Evolutionary conservation across 2,113 vertebrate genomes (phyloP).

Genomic region (Siphamia tubifer): DNA sequence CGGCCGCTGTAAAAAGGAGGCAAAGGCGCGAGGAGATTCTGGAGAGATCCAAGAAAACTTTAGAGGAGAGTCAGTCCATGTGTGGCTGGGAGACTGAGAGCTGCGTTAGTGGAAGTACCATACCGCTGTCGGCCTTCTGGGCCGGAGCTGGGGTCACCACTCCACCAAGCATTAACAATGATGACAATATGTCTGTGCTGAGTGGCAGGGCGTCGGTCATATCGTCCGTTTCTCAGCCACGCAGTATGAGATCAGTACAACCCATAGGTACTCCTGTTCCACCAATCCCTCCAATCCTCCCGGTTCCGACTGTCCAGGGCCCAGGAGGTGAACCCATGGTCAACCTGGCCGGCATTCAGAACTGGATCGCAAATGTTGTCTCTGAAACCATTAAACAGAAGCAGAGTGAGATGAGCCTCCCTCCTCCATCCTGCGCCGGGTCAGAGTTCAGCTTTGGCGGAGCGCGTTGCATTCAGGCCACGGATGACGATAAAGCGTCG

Average conservation of each 20-base stretch:
- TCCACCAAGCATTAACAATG: conserved; percentile 60
- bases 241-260: conserved; percentile 51
- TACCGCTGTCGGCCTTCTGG: conserved; percentile 90
- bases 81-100: conserved; percentile 88
- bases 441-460: conserved; percentile 72
- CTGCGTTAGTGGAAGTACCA: conserved; percentile 78
- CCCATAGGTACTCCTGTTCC: background rate
- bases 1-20: conserved; percentile 80
- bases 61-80: conserved; percentile 93
- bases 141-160: conserved; percentile 57
- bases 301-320: conserved; percentile 75
- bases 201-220: conserved; percentile 81
- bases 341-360: conserved; percentile 90
- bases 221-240: conserved; percentile 76
- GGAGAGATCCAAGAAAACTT: conserved; percentile 85
- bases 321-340: conserved; percentile 86
- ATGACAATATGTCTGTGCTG: conserved; percentile 85
- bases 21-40: conserved; percentile 90
- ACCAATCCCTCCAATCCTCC: conserved; percentile 48
- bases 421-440: conserved; percentile 69
- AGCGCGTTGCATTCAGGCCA: conserved; percentile 33
- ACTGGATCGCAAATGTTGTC: conserved; percentile 94
- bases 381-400: conserved; percentile 93
- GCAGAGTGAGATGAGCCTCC: conserved; percentile 85
- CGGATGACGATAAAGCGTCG: conserved; percentile 84